These are phyloP conservation scores for Oxyruncus cristatus DNA, from an alignment of 2,113 vertebrate species.

Conservation along the genomic window DNA sequence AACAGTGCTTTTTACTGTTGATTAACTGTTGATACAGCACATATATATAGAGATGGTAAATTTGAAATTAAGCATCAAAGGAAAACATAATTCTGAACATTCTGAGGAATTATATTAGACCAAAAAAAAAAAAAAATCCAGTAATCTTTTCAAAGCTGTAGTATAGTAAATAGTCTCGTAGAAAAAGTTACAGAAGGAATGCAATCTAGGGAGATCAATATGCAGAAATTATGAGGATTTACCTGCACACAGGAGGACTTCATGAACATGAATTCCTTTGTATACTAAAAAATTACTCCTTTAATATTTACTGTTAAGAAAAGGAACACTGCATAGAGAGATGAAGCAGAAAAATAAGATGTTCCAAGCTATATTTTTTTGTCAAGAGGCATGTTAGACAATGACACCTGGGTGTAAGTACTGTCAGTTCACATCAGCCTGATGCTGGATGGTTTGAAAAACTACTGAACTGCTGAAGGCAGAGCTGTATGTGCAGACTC, in stretches of 20 bases:
- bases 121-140: background rate
- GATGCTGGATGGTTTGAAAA: background rate
- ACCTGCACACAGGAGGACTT: background rate
- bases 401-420: constrained; percentile 12
- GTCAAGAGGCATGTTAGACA: background rate
- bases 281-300: background rate
- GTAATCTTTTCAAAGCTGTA: background rate
- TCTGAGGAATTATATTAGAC: background rate
- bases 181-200: background rate
- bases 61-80: background rate
- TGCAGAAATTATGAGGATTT: background rate
- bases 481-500: background rate
- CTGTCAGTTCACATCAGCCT: constrained; percentile 46
- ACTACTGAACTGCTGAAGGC: background rate
- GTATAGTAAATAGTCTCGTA: background rate
- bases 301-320: background rate
- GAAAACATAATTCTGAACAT: background rate
- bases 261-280: background rate
- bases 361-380: constrained; percentile 7
- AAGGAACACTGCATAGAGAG: background rate
- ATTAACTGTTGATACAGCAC: background rate
- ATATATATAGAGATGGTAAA: background rate
- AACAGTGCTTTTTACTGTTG: background rate
- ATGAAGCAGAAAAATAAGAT: constrained; percentile 8
- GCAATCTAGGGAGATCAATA: background rate